Evolutionary conservation across 2,113 vertebrate genomes (phyloP).

Genomic region (Grus americana): DNA sequence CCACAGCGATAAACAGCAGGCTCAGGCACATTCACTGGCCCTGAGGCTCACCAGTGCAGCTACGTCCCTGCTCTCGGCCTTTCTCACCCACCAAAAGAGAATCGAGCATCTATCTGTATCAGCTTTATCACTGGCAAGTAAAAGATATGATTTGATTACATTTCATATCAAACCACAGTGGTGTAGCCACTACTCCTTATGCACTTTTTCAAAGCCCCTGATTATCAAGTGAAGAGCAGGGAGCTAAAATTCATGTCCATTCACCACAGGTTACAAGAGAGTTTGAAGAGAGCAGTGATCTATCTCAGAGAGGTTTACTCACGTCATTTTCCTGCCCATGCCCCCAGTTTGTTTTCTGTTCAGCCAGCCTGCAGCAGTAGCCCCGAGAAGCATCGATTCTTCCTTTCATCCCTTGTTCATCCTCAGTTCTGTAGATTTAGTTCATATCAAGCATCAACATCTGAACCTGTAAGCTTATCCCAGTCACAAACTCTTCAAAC

Average conservation of each 20-base stretch:
- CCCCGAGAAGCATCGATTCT: neutral
- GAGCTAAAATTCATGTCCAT: neutral
- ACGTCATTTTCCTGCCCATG: neutral
- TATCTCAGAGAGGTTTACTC: neutral
- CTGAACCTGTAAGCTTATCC: neutral
- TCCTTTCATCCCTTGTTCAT: neutral
- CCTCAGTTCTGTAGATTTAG: neutral
- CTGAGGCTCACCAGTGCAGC: neutral
- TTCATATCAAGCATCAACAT: neutral
- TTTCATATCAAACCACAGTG: neutral
- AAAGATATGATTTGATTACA: neutral
- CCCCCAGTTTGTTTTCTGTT: neutral
- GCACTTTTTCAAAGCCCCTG: neutral
- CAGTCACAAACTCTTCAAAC: neutral
- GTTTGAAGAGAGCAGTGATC: neutral
- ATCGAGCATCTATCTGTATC: neutral
- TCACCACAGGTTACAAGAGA: neutral
- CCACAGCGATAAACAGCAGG: neutral
- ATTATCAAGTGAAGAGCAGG: neutral
- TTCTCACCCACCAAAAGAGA: neutral
- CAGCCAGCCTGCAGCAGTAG: neutral
- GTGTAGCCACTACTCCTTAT: neutral
- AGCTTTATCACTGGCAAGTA: neutral
- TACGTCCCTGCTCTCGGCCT: neutral
- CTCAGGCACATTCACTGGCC: fast-evolving